A percentile compares a stretch with the other conserved stretches of the same genome.
Conservation (phyloP, 2,113 vertebrate genomes). For the Oncorhynchus kisutch region DNA sequence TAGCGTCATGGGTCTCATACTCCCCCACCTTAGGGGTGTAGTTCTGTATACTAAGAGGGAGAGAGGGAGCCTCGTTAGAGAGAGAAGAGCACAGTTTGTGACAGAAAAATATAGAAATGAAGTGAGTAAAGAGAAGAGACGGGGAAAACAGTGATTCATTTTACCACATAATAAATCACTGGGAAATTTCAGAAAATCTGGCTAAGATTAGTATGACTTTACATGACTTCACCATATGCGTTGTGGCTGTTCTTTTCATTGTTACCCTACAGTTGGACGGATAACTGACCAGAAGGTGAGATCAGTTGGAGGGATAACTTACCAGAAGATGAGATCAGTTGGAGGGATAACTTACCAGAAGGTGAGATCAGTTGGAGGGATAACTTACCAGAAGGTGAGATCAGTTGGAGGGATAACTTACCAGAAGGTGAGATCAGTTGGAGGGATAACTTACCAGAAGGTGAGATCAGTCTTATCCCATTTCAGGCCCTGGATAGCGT, state of each 20-base stretch:
- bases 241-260: neutral
- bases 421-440: slow-evolving; percentile 25
- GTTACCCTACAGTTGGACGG: slow-evolving; percentile 11
- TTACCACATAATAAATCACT: neutral
- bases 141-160: neutral
- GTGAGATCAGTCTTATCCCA: slow-evolving; percentile 84
- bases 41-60: slow-evolving; percentile 76
- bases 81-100: neutral
- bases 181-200: neutral
- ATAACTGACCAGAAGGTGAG: no score
- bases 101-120: neutral
- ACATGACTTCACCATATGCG: neutral
- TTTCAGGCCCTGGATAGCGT: slow-evolving; percentile 86
- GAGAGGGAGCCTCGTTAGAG: neutral
- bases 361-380: slow-evolving; percentile 24
- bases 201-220: neutral
- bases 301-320: slow-evolving; percentile 20
- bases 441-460: no score
- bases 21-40: slow-evolving; percentile 84
- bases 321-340: slow-evolving; percentile 24
- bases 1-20: slow-evolving; percentile 82
- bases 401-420: slow-evolving; percentile 23
- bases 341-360: no score
- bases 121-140: neutral
- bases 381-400: no score